phyloP scores from a whole-genome alignment of 2,797 vertebrate genomes.

The Heliangelus exortis region DNA sequence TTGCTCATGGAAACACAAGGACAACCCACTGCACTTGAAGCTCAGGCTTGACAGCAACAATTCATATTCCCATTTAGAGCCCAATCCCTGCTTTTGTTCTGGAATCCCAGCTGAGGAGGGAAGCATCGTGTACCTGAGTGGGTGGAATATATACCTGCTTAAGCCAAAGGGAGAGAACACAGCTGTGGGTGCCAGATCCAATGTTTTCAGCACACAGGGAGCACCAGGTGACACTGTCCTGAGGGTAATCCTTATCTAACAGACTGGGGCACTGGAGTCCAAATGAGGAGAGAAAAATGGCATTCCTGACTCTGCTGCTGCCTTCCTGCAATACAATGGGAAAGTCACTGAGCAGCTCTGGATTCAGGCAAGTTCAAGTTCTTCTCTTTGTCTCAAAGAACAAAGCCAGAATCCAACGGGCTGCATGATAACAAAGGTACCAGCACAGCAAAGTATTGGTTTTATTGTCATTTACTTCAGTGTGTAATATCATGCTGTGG shows the following conservation, averaged over 20 bases:
- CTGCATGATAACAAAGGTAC: not conserved
- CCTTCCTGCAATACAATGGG: not conserved
- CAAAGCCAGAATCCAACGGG: not conserved
- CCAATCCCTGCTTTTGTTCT: not conserved
- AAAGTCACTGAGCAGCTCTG: not conserved
- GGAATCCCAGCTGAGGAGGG: not conserved
- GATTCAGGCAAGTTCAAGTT: not conserved
- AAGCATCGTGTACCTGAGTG: rapidly evolving
- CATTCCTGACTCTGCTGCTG: not conserved
- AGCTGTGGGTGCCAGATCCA: not conserved
- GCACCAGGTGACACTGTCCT: not conserved
- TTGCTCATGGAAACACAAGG: not conserved
- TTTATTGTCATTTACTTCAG: not conserved
- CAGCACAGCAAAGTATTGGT: not conserved
- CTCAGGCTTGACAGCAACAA: not conserved
- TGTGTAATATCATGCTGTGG: not conserved
- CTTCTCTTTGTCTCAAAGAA: not conserved
- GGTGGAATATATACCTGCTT: not conserved
- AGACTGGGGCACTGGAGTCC: not conserved
- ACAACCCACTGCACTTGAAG: not conserved
- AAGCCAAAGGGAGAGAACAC: not conserved
- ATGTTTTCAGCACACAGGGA: not conserved
- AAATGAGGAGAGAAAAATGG: not conserved
- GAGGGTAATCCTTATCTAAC: not conserved
- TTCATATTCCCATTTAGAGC: not conserved